Evolutionary conservation across 1,140 invertebrate genomes (phyloP), one percentile per base, ranked within the genome.

Genomic region (Thaumatotibia leucotreta): DNA sequence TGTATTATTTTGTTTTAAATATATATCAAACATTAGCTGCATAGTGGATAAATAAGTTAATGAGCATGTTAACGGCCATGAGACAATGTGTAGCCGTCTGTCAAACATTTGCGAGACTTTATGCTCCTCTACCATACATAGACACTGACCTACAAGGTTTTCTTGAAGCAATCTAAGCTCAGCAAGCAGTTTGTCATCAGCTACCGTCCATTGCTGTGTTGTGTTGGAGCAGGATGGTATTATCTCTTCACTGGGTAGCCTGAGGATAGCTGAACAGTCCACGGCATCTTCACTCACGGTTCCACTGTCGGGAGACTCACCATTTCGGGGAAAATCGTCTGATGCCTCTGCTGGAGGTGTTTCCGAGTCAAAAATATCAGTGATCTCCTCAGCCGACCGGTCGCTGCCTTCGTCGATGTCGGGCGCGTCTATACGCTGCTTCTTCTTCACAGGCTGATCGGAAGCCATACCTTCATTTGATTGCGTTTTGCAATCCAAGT

Each of bases 11-110:
- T 97, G 96, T 79, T 96, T 96, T 49, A 97, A 92, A 75, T 96
- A 96, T 24, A 97, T 93, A 80, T 97, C 96, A 81, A 96, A 97
- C 50, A 97, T 89, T 4, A 97, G 87, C 71, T 97, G 96, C 69
- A 97, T 92, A 70, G 95, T 96, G 63, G 96, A 97, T 54, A 97
- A 88, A 78, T 96, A 97, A 72, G 96, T 93, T 4, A 97, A 79
- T 5, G 94, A 93, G 77, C 94, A 93, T 67, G 94, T 94, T 3
- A 93, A 83, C 5, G 94, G 94, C 95, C 95, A 96, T 69, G 95
- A 93, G 2, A 93, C 92, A 50, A 96, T 92, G 61, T 93, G 92
- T 39, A 93, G 91, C 54, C 93, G 92, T 64, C 92, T 93, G 67
- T 94, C 94, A 76, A 96, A 96, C 0, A 95, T 93, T 77, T 94